Evolutionary conservation across 2,888 invertebrate genomes (phyloP).

Genomic region (Melinaea menophilus): DNA sequence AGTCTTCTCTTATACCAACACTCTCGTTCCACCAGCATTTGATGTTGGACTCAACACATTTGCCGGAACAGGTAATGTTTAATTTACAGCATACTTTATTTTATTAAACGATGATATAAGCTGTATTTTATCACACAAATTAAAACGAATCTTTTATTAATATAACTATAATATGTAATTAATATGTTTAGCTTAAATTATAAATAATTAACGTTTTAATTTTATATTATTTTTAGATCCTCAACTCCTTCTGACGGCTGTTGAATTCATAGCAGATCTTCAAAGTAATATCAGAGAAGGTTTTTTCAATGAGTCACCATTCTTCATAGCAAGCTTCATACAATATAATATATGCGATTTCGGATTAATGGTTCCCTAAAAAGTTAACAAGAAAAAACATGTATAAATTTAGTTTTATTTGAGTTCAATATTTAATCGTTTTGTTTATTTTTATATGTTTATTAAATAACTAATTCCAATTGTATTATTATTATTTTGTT

Average conservation of each 20-base stretch:
- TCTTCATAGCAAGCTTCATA: constrained; percentile 35
- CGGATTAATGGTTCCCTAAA: constrained; percentile 28
- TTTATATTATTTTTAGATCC: neutral
- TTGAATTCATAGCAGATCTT: neutral
- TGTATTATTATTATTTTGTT: no score
- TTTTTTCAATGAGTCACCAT: constrained; percentile 32
- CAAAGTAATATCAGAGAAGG: constrained; percentile 32
- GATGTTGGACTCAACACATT: constrained; percentile 29
- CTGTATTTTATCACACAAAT: no score
- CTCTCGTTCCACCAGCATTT: neutral
- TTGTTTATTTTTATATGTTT: no score
- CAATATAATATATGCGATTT: constrained; percentile 45
- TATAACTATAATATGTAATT: no score
- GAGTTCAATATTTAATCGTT: neutral
- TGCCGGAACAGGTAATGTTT: neutral
- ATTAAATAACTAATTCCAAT: no score
- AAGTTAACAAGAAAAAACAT: constrained; percentile 17
- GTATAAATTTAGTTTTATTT: neutral
- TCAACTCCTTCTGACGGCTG: neutral
- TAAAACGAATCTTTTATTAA: no score
- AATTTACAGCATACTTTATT: no score
- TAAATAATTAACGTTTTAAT: neutral
- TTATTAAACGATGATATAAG: no score
- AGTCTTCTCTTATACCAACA: constrained; percentile 17
- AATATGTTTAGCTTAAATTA: no score